Base-by-base conservation (phyloP, 1,140 invertebrate genomes). In the Contarinia nasturtii region DNA sequence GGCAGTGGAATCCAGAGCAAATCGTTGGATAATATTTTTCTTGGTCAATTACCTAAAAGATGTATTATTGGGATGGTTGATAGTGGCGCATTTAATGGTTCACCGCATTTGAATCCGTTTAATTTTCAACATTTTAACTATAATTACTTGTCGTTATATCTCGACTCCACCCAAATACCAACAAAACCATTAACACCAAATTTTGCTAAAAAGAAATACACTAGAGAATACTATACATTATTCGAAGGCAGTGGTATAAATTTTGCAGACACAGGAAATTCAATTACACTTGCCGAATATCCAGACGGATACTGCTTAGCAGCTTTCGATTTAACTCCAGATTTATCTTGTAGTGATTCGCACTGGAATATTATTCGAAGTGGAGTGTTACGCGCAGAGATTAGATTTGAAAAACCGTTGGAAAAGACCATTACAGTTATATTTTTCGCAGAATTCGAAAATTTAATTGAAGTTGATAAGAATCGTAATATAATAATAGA, bases 61-160 rank as follows among this genome's bases (percentile, higher is more conserved):
- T 56, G 64, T n/a, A n/a, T n/a, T n/a, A n/a, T n/a, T n/a, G n/a
- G n/a, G n/a, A n/a, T n/a, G n/a, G n/a, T n/a, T n/a, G 37, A 58
- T 65, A 49, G 27, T 64, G 45, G 48, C 47, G 57, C 59, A 8
- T 67, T 61, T 47, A 67, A 65, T 49, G 64, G 64, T 17, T 52
- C 52, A 50, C 47, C 47, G 20, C 49, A 17, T 17, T 42, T 50
- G 18, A 67, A 67, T 49, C 63, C 64, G 1, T 65, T 59, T 48
- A 57, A 61, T 52, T 66, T 67, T 53, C 45, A 58, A 50, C 51
- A 63, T 53, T 58, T 52, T 53, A 37, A 49, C 20, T 48, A 65
- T 10, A 61, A 59, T 47, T 54, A 54, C 51, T 51, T 65, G 18
- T 52, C 53, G 33, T 49, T 65, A 45, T 61, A 57, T 43, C 54